Evolutionary conservation across 2,113 vertebrate genomes (phyloP).

Genomic region (Laterallus jamaicensis): DNA sequence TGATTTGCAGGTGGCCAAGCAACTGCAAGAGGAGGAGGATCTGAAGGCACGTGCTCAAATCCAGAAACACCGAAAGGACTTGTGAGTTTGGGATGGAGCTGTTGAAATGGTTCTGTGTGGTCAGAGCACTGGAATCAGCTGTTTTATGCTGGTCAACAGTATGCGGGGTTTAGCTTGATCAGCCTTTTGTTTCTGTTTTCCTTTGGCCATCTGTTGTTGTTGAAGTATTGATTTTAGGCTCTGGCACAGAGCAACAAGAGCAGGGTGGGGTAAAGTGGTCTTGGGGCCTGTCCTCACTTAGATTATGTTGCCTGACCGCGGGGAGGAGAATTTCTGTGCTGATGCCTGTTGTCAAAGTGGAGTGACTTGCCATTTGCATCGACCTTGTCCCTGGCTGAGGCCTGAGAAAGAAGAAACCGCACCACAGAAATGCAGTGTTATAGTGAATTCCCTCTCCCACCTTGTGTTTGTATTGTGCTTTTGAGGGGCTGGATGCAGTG

Average conservation of each 20-base stretch:
- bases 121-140: not conserved
- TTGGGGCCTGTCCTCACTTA: not conserved
- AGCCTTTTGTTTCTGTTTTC: not conserved
- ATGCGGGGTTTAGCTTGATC: not conserved
- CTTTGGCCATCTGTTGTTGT: not conserved
- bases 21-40: conserved; percentile 93
- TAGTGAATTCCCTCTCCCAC: not conserved
- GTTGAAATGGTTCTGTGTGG: not conserved
- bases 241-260: not conserved
- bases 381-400: not conserved
- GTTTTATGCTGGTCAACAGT: not conserved
- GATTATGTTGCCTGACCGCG: not conserved
- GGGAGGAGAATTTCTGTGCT: not conserved
- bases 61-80: conserved; percentile 80
- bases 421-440: not conserved
- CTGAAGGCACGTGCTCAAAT: conserved; percentile 82
- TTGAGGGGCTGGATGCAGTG: not conserved
- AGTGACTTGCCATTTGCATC: not conserved
- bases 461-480: not conserved
- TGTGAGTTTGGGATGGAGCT: conserved; percentile 77
- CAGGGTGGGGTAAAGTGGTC: not conserved
- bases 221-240: not conserved
- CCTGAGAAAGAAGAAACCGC: not conserved
- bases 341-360: not conserved
- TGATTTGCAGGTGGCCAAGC: conserved; percentile 92